Conservation (phyloP, 2,113 vertebrate genomes). For the Grammomys dolichurus region DNA sequence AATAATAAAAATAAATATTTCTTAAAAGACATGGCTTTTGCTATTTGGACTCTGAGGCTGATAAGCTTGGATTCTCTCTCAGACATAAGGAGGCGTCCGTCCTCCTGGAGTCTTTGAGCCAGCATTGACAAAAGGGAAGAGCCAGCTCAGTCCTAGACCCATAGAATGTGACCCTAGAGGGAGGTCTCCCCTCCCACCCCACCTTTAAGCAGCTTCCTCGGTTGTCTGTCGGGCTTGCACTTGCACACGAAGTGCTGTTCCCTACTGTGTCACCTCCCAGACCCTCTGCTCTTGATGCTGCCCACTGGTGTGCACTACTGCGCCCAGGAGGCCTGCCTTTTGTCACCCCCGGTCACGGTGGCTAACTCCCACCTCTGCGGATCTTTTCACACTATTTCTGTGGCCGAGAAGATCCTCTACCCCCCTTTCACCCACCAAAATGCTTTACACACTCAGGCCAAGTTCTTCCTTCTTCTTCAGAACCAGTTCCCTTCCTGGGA, state of each 20-base stretch:
- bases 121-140: not conserved
- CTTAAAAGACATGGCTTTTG: not conserved
- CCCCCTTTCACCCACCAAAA: not conserved
- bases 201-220: no score
- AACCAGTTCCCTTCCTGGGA: constrained; percentile 11
- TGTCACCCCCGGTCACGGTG: no score
- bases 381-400: not conserved
- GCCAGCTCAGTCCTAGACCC: not conserved
- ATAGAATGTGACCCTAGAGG: no score
- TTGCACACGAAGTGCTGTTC: not conserved
- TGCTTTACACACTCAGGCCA: not conserved
- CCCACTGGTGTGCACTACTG: no score
- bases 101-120: not conserved
- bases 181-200: not conserved
- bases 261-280: not conserved
- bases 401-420: not conserved
- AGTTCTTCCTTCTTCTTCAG: not conserved
- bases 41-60: not conserved
- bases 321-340: not conserved
- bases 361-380: not conserved
- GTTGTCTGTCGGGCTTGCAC: not conserved
- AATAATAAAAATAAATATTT: not conserved
- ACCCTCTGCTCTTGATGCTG: not conserved
- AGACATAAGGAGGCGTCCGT: not conserved
- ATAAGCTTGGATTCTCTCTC: not conserved